These are phyloP conservation scores for Artibeus lituratus DNA, from an alignment of 2,797 vertebrate genomes.

Conservation along the genomic window DNA sequence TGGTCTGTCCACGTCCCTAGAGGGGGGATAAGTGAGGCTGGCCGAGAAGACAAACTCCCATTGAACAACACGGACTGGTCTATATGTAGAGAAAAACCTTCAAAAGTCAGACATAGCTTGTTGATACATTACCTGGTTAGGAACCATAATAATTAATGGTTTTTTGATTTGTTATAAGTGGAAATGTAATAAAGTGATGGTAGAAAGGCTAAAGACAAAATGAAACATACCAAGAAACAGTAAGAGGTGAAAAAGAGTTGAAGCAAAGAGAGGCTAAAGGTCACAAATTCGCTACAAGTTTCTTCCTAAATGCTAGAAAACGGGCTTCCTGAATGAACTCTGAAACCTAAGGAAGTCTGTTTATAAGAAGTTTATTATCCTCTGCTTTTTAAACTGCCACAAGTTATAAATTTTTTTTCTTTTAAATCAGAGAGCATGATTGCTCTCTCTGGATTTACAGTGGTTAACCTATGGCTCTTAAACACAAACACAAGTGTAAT, in stretches of 20 bases:
- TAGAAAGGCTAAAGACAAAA: constrained; percentile 39
- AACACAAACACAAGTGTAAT: background rate
- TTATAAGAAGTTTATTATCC: constrained; percentile 11
- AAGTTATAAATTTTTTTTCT: background rate
- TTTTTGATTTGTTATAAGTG: constrained; percentile 42
- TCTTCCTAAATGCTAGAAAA: constrained; percentile 12
- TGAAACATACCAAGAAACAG: background rate
- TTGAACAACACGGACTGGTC: constrained; percentile 39
- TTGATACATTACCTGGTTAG: background rate
- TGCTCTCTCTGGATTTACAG: background rate
- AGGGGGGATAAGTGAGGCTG: constrained; percentile 28
- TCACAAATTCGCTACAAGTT: constrained; percentile 15
- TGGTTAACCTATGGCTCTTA: background rate
- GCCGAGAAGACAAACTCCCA: constrained; percentile 50
- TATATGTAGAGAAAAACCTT: background rate
- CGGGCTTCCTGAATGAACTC: background rate
- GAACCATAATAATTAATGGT: constrained; percentile 18
- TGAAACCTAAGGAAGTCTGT: constrained; percentile 24
- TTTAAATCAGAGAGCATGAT: background rate
- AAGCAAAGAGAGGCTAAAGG: background rate
- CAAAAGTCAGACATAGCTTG: constrained; percentile 10
- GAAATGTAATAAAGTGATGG: constrained; percentile 19
- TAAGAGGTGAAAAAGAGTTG: background rate
- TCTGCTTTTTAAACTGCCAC: constrained; percentile 37
- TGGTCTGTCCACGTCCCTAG: constrained; percentile 65